A percentile compares a stretch with the other conserved stretches of the same genome.
Conservation (phyloP, 2,888 invertebrate genomes). For the Mantis religiosa region DNA sequence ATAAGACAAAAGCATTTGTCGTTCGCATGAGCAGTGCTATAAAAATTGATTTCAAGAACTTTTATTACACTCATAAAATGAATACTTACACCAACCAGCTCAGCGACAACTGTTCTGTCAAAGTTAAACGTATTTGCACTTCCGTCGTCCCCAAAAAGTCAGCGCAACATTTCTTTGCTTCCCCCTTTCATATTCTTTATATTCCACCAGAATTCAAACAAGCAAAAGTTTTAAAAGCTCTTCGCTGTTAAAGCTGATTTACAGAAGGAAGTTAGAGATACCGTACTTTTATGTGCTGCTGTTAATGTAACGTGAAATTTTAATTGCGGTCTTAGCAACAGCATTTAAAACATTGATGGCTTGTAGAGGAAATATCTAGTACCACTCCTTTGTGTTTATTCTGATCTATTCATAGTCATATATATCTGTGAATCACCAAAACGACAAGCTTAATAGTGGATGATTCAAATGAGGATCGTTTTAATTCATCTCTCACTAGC, state of each 20-base stretch:
- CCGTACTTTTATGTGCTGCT: neutral
- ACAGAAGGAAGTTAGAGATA: neutral
- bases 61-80: neutral
- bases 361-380: too few relatives aligned
- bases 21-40: neutral
- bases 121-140: neutral
- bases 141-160: neutral
- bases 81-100: neutral
- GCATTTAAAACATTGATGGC: too few relatives aligned
- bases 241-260: neutral
- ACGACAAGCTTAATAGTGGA: too few relatives aligned
- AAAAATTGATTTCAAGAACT: neutral
- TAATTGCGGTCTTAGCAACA: neutral
- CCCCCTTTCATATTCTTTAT: neutral
- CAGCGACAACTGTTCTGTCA: neutral
- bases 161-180: neutral
- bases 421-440: too few relatives aligned
- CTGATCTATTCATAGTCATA: too few relatives aligned
- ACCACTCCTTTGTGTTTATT: too few relatives aligned
- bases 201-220: neutral
- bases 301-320: neutral
- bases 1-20: neutral
- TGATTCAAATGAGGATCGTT: too few relatives aligned
- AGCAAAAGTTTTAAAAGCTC: neutral
- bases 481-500: too few relatives aligned